A percentile compares a stretch with the other conserved stretches of the same genome.
These are phyloP conservation scores for Magallana angulata DNA, from an alignment of 1,140 invertebrate genomes.

Conservation along the genomic window DNA sequence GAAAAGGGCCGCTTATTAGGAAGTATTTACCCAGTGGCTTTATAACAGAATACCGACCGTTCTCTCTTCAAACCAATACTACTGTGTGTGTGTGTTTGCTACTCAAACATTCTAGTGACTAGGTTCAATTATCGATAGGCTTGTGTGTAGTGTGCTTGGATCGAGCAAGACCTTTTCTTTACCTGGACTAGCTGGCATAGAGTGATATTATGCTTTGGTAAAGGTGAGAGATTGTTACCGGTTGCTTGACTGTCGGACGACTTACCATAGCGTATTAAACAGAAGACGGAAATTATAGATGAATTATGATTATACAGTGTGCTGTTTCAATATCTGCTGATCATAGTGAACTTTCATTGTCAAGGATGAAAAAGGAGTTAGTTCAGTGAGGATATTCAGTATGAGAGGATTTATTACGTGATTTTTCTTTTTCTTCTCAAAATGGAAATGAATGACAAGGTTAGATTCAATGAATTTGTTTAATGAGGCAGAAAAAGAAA, in stretches of 20 bases:
- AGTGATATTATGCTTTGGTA: slow-evolving; percentile 26
- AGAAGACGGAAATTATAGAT: not conserved
- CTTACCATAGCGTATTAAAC: not conserved
- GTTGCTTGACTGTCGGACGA: not conserved
- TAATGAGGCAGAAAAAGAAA: slow-evolving; percentile 11
- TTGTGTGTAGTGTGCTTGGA: not conserved
- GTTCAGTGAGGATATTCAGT: not conserved
- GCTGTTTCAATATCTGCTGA: not conserved
- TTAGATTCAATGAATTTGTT: not conserved
- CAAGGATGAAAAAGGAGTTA: not conserved
- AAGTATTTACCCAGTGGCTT: slow-evolving; percentile 32
- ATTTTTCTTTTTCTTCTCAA: not conserved
- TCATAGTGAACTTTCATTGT: not conserved
- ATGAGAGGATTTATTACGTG: not conserved
- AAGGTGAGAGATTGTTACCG: slow-evolving; percentile 18
- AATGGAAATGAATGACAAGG: slow-evolving; percentile 28
- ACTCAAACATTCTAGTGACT: slow-evolving; percentile 15
- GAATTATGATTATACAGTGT: not conserved
- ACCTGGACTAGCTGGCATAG: not conserved
- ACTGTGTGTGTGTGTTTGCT: not conserved
- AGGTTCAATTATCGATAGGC: slow-evolving; percentile 28
- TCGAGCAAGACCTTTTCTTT: not conserved
- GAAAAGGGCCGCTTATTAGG: not conserved
- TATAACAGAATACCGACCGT: not conserved
- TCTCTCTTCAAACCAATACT: slow-evolving; percentile 8